Evolutionary conservation across 2,797 vertebrate genomes (phyloP).

Genomic region (Pachyuromys duprasi): DNA sequence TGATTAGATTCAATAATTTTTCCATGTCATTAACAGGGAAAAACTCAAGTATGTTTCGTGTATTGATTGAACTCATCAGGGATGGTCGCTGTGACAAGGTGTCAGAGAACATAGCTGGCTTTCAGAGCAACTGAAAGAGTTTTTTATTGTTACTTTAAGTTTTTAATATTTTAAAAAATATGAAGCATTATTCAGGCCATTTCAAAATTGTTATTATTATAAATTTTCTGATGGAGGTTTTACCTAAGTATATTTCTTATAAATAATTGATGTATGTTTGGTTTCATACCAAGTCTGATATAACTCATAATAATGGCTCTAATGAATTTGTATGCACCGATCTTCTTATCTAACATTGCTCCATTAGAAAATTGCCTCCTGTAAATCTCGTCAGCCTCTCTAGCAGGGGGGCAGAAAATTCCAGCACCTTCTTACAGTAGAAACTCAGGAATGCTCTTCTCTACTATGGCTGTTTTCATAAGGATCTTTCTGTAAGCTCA

Average conservation of each 20-base stretch:
- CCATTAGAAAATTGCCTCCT: background rate
- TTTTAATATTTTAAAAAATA: constrained; percentile 36
- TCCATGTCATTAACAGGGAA: constrained; percentile 29
- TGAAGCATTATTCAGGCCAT: background rate
- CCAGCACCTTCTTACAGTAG: background rate
- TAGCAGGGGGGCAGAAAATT: background rate
- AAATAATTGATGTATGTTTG: constrained; percentile 7
- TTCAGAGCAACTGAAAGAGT: background rate
- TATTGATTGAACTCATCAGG: constrained; percentile 57
- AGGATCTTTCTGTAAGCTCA: constrained; percentile 62
- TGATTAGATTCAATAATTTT: constrained; percentile 20
- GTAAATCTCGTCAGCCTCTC: background rate
- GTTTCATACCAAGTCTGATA: background rate
- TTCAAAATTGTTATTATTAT: constrained; percentile 38
- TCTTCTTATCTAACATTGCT: background rate
- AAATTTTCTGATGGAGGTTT: constrained; percentile 18
- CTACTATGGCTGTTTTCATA: constrained; percentile 37
- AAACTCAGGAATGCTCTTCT: constrained; percentile 29
- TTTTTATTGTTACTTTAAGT: background rate
- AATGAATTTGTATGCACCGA: background rate
- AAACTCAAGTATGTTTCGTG: constrained; percentile 44
- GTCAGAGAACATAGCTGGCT: background rate
- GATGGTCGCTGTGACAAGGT: constrained; percentile 35
- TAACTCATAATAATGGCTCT: constrained; percentile 30
- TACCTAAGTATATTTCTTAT: constrained; percentile 2